Percentiles rank a stretch among this genome's conserved stretches.
Conservation (phyloP, 2,888 invertebrate genomes). For the Cotesia congregata region DNA sequence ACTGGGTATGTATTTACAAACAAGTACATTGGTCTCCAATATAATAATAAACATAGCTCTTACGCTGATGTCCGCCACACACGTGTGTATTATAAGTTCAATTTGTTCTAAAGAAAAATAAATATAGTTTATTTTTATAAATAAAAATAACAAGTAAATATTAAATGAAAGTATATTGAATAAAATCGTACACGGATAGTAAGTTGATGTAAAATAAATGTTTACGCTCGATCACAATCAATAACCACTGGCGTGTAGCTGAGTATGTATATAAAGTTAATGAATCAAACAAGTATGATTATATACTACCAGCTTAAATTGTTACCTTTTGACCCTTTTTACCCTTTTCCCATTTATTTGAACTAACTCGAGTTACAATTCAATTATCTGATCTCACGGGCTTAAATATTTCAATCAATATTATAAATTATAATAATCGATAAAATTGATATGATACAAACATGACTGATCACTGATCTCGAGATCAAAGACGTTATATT, state of each 20-base stretch:
- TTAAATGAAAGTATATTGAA: neutral
- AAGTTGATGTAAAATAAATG: neutral
- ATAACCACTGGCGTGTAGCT: neutral
- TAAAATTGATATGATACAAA: neutral
- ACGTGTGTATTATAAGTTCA: neutral
- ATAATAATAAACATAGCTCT: neutral
- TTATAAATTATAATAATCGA: neutral
- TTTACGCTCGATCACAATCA: constrained; percentile 1
- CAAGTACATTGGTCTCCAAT: neutral
- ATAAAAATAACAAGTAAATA: neutral
- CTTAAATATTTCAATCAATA: neutral
- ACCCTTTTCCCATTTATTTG: neutral
- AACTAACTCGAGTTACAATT: neutral
- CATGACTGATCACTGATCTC: too few relatives aligned
- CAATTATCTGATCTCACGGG: neutral
- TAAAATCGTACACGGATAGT: neutral
- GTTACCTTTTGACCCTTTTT: neutral
- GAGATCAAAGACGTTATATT: neutral
- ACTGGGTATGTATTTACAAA: neutral
- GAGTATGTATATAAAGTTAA: neutral
- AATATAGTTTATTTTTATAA: neutral
- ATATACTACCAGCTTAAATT: neutral
- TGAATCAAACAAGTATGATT: neutral
- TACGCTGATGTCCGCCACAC: neutral
- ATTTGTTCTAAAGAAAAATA: neutral